phyloP scores from a whole-genome alignment of 2,888 invertebrate genomes.

The Calameuta filiformis region DNA sequence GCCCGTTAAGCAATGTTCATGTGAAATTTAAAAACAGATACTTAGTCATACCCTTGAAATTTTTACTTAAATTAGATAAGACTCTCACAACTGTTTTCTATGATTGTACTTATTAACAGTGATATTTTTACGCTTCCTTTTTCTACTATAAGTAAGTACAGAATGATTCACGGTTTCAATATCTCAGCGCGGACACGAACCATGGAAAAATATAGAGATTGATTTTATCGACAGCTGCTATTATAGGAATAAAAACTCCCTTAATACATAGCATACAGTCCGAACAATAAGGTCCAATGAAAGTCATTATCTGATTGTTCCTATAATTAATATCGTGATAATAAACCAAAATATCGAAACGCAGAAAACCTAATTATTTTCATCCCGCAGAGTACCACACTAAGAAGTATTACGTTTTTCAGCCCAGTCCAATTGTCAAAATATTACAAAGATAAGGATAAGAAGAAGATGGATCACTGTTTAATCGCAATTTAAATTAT shows the following conservation, averaged over 20 bases:
- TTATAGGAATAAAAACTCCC: neutral
- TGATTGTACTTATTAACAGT: neutral
- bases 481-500: neutral
- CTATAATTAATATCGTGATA: neutral
- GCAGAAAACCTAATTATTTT: neutral
- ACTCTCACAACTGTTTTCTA: neutral
- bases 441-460: neutral
- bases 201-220: neutral
- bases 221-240: neutral
- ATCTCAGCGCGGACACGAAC: neutral
- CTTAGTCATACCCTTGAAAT: neutral
- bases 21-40: neutral
- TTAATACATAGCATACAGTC: neutral
- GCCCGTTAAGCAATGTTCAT: neutral
- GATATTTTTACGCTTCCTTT: neutral
- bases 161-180: neutral
- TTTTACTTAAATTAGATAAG: neutral
- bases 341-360: no score
- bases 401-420: neutral
- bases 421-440: neutral
- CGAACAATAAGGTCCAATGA: neutral
- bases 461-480: neutral
- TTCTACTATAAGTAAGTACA: neutral
- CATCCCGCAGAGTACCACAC: neutral
- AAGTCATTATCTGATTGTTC: neutral